Evolutionary conservation across 37 sponge, comb jelly and placozoan genomes (phyloP), one percentile per base, ranked within the genome.

Genomic region (Agelas oroides): DNA sequence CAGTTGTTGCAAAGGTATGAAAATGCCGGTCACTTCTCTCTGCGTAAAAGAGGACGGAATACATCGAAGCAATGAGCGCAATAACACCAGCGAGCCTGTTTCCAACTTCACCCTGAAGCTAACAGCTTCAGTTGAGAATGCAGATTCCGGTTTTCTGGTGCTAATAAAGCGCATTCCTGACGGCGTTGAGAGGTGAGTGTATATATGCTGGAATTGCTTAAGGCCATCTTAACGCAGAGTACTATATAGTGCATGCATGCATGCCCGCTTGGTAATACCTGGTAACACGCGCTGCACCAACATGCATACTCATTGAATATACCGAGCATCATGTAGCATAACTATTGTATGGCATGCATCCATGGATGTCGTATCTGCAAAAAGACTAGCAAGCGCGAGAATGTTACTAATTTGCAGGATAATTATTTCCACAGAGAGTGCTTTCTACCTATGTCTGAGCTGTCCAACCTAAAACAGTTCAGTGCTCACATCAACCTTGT

Each of bases 111-210:
- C 25, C 3, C 62, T 61, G 25, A 61, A 25, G 62, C 62, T 61
- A 61, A 61, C 62, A 25, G 62, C 62, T 5, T 61, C 62, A 25
- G 62, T 61, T 61, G 5, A 2, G 28, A 25, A 12, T 61, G 62
- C 62, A 61, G 69, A 32, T 33, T 32, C 69, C 28, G 69, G 69
- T 33, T 32, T 68, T 32, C 34, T 68, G 6, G 34, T 68, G 34
- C 31, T 33, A 32, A 68, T 68, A 68, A 68, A 68, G 28, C 69
- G 35, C 34, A 5, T 68, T 32, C 69, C 69, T 33, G 69, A 68
- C 13, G 34, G 34, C 17, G 69, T 32, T 12, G 69, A 68, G 28
- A 68, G 28, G 69, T 61, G 62, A 61, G 62, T 61, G 3, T 61
- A 11, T 11, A 11, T 25, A 5, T 14, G 6, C 46, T 12, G 3